Evolutionary conservation across 2,797 vertebrate genomes (phyloP).

Genomic region (Smutsia temminckii): DNA sequence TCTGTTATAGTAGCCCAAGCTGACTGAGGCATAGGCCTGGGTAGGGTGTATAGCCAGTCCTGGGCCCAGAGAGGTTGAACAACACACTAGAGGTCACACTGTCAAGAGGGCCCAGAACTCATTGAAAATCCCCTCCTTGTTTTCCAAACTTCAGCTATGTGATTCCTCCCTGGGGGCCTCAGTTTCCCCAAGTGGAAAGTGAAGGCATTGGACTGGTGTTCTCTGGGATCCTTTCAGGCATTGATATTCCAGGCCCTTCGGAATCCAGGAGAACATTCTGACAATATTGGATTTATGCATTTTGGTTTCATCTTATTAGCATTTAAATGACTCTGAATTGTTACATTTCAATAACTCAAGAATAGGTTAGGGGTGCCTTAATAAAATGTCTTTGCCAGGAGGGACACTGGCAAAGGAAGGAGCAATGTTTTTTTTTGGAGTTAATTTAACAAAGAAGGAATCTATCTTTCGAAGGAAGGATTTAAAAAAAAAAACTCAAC

Average conservation of each 20-base stretch:
- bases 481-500: conserved; percentile 20
- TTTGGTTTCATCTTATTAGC: conserved; percentile 68
- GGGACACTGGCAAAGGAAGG: background rate
- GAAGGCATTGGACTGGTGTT: background rate
- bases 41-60: background rate
- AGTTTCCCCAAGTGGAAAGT: background rate
- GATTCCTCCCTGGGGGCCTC: background rate
- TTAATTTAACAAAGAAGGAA: conserved; percentile 64
- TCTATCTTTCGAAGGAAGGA: conserved; percentile 67
- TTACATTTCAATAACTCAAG: conserved; percentile 56
- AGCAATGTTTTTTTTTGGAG: background rate
- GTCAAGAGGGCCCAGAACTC: background rate
- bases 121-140: background rate
- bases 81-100: background rate
- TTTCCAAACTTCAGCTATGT: background rate
- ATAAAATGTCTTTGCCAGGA: conserved; percentile 58
- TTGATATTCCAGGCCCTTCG: background rate
- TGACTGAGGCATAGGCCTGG: background rate
- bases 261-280: conserved; percentile 50
- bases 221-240: conserved; percentile 4
- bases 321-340: conserved; percentile 72
- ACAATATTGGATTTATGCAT: conserved; percentile 56
- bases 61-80: background rate
- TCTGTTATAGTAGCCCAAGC: background rate
- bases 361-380: conserved; percentile 60